These are phyloP conservation scores for Cataglyphis rosenhaueri DNA, from an alignment of 2,888 invertebrate genomes.

Conservation along the genomic window DNA sequence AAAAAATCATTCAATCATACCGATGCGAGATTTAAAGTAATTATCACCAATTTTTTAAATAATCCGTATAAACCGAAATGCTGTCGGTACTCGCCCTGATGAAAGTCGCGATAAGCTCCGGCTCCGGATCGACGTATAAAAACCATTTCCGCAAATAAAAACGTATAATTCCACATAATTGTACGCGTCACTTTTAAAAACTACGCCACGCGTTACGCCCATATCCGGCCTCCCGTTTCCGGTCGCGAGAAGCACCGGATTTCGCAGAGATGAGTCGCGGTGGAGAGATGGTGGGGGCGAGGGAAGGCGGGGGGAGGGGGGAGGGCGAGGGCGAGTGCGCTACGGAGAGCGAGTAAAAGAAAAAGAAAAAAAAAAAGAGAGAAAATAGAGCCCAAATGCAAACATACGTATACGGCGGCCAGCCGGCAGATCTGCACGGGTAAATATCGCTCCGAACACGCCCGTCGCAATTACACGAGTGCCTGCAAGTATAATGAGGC, in stretches of 20 bases:
- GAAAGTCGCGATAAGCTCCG: background rate
- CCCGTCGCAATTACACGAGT: slow-evolving; percentile 81
- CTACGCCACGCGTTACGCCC: slow-evolving; percentile 60
- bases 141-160: slow-evolving; percentile 41
- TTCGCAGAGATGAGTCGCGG: background rate
- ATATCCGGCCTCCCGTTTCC: slow-evolving; percentile 69
- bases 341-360: background rate
- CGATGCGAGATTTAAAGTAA: background rate
- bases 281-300: no score
- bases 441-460: slow-evolving; percentile 74
- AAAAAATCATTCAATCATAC: no score
- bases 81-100: background rate
- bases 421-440: slow-evolving; percentile 62
- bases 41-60: slow-evolving; percentile 30
- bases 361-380: slow-evolving; percentile 15
- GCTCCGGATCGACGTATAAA: background rate
- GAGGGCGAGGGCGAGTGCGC: background rate
- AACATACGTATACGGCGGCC: slow-evolving; percentile 33
- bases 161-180: slow-evolving; percentile 44
- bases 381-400: slow-evolving; percentile 16
- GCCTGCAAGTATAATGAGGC: slow-evolving; percentile 78
- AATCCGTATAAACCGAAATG: slow-evolving; percentile 9
- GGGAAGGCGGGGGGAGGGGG: background rate
- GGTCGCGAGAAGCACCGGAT: slow-evolving; percentile 57
- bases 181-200: slow-evolving; percentile 51